Evolutionary conservation across 1,140 invertebrate species (phyloP).

Genomic region (Ostrea edulis): DNA sequence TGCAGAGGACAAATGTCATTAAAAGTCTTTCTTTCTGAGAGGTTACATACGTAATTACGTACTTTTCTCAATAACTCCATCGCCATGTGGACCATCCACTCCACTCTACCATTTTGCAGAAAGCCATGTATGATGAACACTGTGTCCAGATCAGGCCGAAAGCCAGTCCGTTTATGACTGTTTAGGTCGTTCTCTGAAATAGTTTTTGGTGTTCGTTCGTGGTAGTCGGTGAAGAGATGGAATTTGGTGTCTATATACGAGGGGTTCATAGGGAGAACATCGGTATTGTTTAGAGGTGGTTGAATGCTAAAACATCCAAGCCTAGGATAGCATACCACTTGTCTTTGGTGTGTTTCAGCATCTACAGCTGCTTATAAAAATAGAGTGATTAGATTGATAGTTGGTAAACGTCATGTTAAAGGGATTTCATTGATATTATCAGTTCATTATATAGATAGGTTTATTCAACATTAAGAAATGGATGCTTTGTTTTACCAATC

Average conservation of each 20-base stretch:
- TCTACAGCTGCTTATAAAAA: neutral
- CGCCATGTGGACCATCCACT: constrained; percentile 86
- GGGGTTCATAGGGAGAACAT: constrained; percentile 63
- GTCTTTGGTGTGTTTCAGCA: neutral
- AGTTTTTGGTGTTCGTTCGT: constrained; percentile 8
- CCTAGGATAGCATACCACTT: neutral
- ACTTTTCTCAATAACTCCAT: constrained; percentile 67
- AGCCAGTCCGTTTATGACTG: constrained; percentile 51
- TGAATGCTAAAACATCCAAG: constrained; percentile 69
- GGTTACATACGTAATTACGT: constrained; percentile 3
- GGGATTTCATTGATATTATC: too few relatives aligned
- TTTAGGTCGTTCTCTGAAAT: constrained; percentile 18
- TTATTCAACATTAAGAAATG: too few relatives aligned
- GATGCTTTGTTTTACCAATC: too few relatives aligned
- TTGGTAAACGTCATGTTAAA: too few relatives aligned
- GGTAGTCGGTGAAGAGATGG: constrained; percentile 51
- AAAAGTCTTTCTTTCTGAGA: too few relatives aligned
- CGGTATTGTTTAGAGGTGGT: constrained; percentile 66
- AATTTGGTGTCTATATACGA: constrained; percentile 57
- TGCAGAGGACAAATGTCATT: too few relatives aligned
- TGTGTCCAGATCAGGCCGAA: constrained; percentile 56
- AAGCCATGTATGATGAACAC: constrained; percentile 97
- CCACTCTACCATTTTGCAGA: constrained; percentile 90
- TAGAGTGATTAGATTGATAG: too few relatives aligned
- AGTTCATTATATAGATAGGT: too few relatives aligned